phyloP scores from a whole-genome alignment of 2,888 invertebrate species.

The Drosophila paranaensis region DNA sequence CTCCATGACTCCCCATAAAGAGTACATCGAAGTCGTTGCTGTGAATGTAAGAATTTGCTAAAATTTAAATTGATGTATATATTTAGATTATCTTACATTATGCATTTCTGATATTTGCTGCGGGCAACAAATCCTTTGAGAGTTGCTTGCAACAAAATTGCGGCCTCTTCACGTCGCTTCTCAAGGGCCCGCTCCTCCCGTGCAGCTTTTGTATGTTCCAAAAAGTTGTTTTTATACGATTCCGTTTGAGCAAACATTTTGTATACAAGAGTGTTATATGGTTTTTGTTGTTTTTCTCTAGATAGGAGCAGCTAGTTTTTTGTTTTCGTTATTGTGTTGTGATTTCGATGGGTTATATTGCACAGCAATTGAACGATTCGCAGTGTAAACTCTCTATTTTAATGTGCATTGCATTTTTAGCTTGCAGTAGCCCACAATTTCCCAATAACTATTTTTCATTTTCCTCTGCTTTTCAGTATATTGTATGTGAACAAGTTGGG shows the following conservation, averaged over 20 bases:
- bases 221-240: conserved; percentile 89
- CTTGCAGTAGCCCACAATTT: conserved; percentile 43
- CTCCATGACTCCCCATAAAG: conserved; percentile 84
- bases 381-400: conserved; percentile 26
- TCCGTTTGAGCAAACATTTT: conserved; percentile 88
- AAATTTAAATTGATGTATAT: not conserved
- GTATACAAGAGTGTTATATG: conserved; percentile 33
- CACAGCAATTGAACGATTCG: conserved; percentile 32
- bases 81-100: conserved; percentile 86
- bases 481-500: conserved; percentile 29
- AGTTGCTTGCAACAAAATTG: conserved; percentile 90
- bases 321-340: conserved; percentile 16
- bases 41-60: conserved; percentile 54
- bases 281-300: conserved; percentile 29
- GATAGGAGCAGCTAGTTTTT: conserved; percentile 29
- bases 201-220: conserved; percentile 96
- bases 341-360: conserved; percentile 49
- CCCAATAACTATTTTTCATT: conserved; percentile 67
- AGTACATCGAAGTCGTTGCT: conserved; percentile 91
- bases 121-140: conserved; percentile 91
- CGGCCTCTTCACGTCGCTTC: conserved; percentile 91
- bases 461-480: conserved; percentile 33
- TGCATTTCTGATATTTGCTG: conserved; percentile 87
- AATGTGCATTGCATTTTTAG: conserved; percentile 41
- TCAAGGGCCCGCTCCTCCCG: conserved; percentile 95